Evolutionary conservation across 1,140 invertebrate species (phyloP).

Genomic region (Formica selysi): DNA sequence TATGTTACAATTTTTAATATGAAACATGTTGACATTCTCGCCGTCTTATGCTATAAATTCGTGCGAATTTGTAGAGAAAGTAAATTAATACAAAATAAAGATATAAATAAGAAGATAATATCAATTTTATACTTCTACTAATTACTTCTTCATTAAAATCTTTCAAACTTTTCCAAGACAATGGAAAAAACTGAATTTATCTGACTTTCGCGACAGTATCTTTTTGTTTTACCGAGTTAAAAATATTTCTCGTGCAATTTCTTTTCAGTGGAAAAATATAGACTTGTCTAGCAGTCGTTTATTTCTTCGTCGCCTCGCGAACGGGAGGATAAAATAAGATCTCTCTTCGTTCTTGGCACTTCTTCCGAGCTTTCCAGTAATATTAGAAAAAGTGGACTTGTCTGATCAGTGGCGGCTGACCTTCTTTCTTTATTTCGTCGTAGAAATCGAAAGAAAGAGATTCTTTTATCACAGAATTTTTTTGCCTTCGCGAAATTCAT

Average conservation of each 20-base stretch:
- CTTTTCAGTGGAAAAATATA: background rate
- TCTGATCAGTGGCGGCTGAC: background rate
- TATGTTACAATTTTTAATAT: constrained; percentile 33
- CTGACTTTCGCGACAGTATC: background rate
- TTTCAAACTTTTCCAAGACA: background rate
- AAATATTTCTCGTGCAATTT: background rate
- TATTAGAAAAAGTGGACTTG: constrained; percentile 18
- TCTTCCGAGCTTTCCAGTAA: background rate
- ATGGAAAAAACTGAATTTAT: background rate
- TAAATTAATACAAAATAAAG: too few species aligned
- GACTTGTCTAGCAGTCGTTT: background rate
- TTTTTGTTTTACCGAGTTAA: background rate
- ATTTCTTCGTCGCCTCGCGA: background rate
- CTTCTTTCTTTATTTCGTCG: background rate
- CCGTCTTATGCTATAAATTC: background rate
- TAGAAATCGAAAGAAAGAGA: constrained; percentile 72
- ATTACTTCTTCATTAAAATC: background rate
- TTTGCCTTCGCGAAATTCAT: constrained; percentile 35
- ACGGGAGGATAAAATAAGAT: background rate
- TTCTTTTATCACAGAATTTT: constrained; percentile 79
- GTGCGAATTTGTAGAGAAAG: background rate
- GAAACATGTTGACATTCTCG: background rate
- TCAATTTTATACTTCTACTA: background rate
- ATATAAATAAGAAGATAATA: background rate
- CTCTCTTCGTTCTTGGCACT: background rate